Evolutionary conservation across 2,797 vertebrate genomes (phyloP).

Genomic region (Pseudopleuronectes americanus): DNA sequence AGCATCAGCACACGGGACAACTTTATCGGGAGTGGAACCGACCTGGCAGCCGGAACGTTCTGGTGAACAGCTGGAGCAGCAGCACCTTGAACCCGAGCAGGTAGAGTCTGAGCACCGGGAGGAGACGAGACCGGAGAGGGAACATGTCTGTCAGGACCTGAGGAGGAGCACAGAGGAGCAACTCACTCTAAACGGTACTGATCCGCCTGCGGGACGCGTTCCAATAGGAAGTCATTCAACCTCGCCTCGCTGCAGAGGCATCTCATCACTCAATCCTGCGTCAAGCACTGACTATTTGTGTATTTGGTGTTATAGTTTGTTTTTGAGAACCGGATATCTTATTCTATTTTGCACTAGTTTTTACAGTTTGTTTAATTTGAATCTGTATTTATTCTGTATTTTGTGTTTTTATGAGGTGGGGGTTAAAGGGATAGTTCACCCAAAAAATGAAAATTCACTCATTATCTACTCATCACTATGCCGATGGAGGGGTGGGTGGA

Average conservation of each 20-base stretch:
- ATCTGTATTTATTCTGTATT: too few relatives aligned
- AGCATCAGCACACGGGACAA: neutral
- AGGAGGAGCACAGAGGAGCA: neutral
- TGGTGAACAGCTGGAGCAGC: constrained; percentile 80
- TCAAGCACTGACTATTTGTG: too few relatives aligned
- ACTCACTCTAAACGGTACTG: neutral
- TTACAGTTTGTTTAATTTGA: too few relatives aligned
- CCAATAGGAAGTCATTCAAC: constrained; percentile 49
- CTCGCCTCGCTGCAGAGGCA: constrained; percentile 1
- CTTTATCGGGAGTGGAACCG: constrained; percentile 25
- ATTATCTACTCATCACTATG: too few relatives aligned
- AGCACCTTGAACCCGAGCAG: constrained; percentile 78
- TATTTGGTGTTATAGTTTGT: too few relatives aligned
- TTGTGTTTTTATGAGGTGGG: too few relatives aligned
- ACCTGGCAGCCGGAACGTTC: constrained; percentile 80
- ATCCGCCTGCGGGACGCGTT: constrained; percentile 43
- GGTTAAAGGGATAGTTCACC: too few relatives aligned
- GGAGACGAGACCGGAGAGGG: constrained; percentile 48
- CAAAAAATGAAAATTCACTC: too few relatives aligned
- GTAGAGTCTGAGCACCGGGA: constrained; percentile 79
- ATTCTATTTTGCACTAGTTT: too few relatives aligned
- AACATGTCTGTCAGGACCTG: constrained; percentile 50
- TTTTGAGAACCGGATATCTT: too few relatives aligned
- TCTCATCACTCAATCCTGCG: too few relatives aligned
- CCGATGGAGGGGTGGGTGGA: too few relatives aligned